Percentiles rank a stretch among this genome's conserved stretches.
Conservation (phyloP, 1,140 invertebrate species). For the Monochamus saltuarius region DNA sequence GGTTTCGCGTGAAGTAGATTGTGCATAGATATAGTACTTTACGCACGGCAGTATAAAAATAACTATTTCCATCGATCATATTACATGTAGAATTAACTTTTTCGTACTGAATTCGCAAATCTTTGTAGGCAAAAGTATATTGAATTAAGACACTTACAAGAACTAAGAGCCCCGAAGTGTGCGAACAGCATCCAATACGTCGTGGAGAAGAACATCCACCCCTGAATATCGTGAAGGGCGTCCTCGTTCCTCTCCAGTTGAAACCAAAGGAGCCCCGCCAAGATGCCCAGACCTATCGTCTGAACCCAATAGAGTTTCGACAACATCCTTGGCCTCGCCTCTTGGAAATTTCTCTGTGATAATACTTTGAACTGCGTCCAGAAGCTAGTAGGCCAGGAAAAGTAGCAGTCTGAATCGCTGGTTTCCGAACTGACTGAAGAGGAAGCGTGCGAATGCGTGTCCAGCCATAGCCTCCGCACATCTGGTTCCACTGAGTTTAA, state of each 20-base stretch:
- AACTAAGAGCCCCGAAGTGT: constrained; percentile 76
- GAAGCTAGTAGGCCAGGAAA: constrained; percentile 78
- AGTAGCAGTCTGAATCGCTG: constrained; percentile 49
- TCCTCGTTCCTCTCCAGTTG: constrained; percentile 74
- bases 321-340: constrained; percentile 75
- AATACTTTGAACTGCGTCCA: constrained; percentile 79
- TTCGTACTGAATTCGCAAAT: too few relatives aligned
- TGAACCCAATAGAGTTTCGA: constrained; percentile 82
- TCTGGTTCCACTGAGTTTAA: constrained; percentile 61
- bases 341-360: constrained; percentile 77
- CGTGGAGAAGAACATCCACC: constrained; percentile 85
- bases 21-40: too few relatives aligned
- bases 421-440: constrained; percentile 62
- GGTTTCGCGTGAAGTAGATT: too few relatives aligned
- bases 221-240: constrained; percentile 76
- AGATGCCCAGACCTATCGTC: constrained; percentile 68
- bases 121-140: too few relatives aligned
- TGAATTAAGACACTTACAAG: constrained; percentile 52
- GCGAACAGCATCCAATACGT: constrained; percentile 88
- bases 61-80: too few relatives aligned
- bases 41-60: too few relatives aligned
- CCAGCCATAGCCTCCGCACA: constrained; percentile 70
- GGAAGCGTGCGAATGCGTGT: constrained; percentile 71
- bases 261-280: constrained; percentile 80
- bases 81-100: too few relatives aligned